phyloP scores from a whole-genome alignment of 2,113 vertebrate species.

The Emydocephalus ijimae region DNA sequence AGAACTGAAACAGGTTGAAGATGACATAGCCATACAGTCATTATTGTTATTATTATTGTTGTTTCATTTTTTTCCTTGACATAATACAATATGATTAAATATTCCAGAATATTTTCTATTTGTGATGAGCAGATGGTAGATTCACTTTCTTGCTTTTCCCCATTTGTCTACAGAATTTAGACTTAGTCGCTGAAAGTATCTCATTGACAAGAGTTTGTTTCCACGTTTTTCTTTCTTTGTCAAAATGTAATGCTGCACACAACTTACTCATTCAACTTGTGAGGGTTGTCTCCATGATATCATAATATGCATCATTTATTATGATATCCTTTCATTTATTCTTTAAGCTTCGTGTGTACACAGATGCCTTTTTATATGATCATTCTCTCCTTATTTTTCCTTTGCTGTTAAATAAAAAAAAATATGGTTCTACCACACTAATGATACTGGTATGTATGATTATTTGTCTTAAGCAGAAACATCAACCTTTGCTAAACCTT shows the following conservation, averaged over 20 bases:
- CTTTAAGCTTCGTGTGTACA: conserved; percentile 14
- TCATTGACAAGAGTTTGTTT: neutral
- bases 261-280: neutral
- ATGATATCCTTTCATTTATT: conserved; percentile 7
- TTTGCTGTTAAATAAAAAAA: conserved; percentile 33
- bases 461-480: conserved; percentile 41
- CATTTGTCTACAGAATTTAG: conserved; percentile 6
- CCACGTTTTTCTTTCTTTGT: neutral
- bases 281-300: neutral
- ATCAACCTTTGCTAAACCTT: conserved; percentile 43
- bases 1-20: neutral
- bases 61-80: neutral
- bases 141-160: conserved; percentile 34
- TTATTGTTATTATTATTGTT: neutral
- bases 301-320: conserved; percentile 9
- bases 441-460: neutral
- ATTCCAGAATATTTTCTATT: conserved; percentile 13
- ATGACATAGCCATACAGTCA: neutral
- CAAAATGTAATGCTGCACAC: neutral
- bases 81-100: neutral
- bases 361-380: conserved; percentile 16
- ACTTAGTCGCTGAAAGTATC: neutral
- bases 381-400: conserved; percentile 41
- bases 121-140: neutral
- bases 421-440: conserved; percentile 14